phyloP scores from a whole-genome alignment of 2,888 invertebrate genomes.

The Deilephila elpenor region DNA sequence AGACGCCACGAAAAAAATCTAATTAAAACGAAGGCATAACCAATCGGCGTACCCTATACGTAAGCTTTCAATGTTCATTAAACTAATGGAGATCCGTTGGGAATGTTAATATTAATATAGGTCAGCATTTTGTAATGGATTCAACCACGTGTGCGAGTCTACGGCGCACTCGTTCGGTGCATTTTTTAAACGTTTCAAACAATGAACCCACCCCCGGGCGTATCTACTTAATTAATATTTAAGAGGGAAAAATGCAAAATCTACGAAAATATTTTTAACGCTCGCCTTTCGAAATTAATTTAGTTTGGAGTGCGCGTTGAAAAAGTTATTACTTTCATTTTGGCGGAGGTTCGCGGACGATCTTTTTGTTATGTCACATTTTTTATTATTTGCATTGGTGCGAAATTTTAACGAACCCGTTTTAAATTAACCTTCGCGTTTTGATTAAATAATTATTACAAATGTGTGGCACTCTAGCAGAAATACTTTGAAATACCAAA shows the following conservation, averaged over 20 bases:
- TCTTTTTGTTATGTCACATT: slow-evolving; percentile 14
- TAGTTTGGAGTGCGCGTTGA: slow-evolving; percentile 6
- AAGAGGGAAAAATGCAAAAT: slow-evolving; percentile 21
- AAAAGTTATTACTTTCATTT: slow-evolving; percentile 14
- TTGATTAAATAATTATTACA: neutral
- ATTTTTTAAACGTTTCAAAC: slow-evolving; percentile 28
- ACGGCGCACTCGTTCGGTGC: slow-evolving; percentile 25
- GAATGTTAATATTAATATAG: slow-evolving; percentile 38
- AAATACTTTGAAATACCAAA: too few species aligned
- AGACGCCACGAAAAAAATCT: slow-evolving; percentile 3
- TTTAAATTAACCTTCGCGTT: neutral
- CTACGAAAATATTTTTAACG: slow-evolving; percentile 25
- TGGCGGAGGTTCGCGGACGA: neutral
- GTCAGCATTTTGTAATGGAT: slow-evolving; percentile 38
- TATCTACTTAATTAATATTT: slow-evolving; percentile 27
- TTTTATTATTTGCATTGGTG: slow-evolving; percentile 17
- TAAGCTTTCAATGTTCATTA: slow-evolving; percentile 44
- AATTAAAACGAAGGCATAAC: slow-evolving; percentile 1
- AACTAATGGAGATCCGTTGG: slow-evolving; percentile 41
- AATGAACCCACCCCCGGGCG: slow-evolving; percentile 16
- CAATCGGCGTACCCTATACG: slow-evolving; percentile 34
- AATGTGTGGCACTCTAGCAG: neutral
- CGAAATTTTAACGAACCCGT: neutral
- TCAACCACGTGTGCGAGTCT: slow-evolving; percentile 29
- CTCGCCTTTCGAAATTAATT: slow-evolving; percentile 27